Base-by-base conservation (phyloP, 2,113 vertebrate species). In the Myiopsitta monachus region DNA sequence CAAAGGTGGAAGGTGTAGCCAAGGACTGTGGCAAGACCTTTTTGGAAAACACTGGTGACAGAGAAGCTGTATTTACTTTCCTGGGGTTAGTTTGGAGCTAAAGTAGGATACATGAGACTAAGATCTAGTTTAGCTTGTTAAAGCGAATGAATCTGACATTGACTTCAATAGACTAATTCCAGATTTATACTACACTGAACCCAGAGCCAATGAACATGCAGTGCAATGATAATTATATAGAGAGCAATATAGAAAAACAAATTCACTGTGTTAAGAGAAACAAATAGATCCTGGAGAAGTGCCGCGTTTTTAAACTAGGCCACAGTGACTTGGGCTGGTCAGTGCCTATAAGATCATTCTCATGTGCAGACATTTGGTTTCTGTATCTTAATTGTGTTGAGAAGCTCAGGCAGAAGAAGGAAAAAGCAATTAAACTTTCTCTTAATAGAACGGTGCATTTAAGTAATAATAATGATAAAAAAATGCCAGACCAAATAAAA, bases 121-220 rank as follows among this genome's bases (percentile, higher is more conserved):
- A 86, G 69, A 87, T 21, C 47, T 79, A 68, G 76, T 88, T 90
- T 67, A 91, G 87, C n/a, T 83, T 85, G 68, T 80, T 93, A 95
- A 72, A 94, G 85, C 85, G 94, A 95, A 92, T 13, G 76, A 31
- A 93, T 78, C 83, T 54, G 94, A 95, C 85, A 24, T 41, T 47
- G 61, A 66, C 88, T 96, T 95, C 94, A 87, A 30, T 73, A 92
- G 90, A 82, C 73, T 91, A 83, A 90, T 87, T 87, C 87, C 67
- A 84, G 81, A 97, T 94, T 94, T 93, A 94, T 89, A 79, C 89
- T 84, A 69, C 62, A 51, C 3, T 51, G 81, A 95, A 87, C 62
- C 26, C 64, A 84, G 77, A 95, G 96, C 76, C 95, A 84, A 72
- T 62, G 84, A 91, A 73, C 30, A 61, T 14, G 2, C 33, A 63